phyloP scores from a whole-genome alignment of 2,797 vertebrate genomes.

The Vipera latastei region DNA sequence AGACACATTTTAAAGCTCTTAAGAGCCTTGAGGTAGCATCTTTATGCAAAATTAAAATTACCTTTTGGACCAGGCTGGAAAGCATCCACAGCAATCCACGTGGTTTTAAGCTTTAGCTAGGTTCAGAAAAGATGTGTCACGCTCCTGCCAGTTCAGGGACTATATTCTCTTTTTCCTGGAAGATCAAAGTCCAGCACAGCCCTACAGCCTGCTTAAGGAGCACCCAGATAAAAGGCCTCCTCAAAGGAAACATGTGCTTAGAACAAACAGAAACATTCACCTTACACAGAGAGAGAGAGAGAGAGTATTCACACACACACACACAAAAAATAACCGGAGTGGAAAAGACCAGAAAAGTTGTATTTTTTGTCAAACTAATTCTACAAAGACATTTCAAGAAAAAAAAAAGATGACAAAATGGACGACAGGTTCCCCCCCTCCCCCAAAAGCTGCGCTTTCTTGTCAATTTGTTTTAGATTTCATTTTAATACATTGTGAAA shows the following conservation, averaged over 20 bases:
- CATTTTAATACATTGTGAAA: slow-evolving; percentile 46
- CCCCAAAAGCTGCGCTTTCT: slow-evolving; percentile 58
- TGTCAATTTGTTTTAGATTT: slow-evolving; percentile 34
- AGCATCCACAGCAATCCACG: slow-evolving; percentile 53
- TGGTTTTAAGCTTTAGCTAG: slow-evolving; percentile 64
- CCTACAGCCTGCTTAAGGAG: slow-evolving; percentile 66
- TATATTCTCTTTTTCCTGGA: slow-evolving; percentile 43
- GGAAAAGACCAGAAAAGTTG: slow-evolving; percentile 42
- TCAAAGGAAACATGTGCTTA: slow-evolving; percentile 63
- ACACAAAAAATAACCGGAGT: slow-evolving; percentile 46
- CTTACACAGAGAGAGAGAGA: neutral
- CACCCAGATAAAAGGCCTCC: slow-evolving; percentile 69
- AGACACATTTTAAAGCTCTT: slow-evolving; percentile 75
- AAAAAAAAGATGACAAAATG: slow-evolving; percentile 63
- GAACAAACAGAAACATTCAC: slow-evolving; percentile 35
- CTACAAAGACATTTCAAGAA: slow-evolving; percentile 64
- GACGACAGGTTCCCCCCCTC: slow-evolving; percentile 47
- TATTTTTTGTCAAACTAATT: slow-evolving; percentile 67
- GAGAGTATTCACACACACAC: too few species aligned
- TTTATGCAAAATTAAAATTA: slow-evolving; percentile 73
- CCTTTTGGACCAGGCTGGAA: slow-evolving; percentile 64
- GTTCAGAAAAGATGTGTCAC: slow-evolving; percentile 61
- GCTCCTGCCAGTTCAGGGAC: slow-evolving; percentile 61
- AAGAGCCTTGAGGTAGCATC: slow-evolving; percentile 81
- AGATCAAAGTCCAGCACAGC: slow-evolving; percentile 64